Base-by-base conservation (phyloP, 1,140 invertebrate species). In the Lycorma delicatula region DNA sequence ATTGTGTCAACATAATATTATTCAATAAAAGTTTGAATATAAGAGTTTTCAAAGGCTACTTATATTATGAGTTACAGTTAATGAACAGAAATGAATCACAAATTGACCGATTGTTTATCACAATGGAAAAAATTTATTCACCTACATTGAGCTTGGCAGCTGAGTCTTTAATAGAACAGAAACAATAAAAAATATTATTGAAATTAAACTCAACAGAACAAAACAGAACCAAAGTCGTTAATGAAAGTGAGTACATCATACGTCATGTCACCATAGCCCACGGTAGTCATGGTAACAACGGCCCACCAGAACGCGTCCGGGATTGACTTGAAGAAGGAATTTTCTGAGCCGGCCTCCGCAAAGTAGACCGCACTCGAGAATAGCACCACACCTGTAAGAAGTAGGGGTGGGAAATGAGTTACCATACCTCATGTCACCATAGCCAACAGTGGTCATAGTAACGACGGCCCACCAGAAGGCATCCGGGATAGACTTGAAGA, bases 231-330 rank as follows among this genome's bases (percentile, higher is more conserved):
- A 81, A 79, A 79, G 26, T 62, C 75, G 73, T 79, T 77, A 81
- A 77, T 79, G 75, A 81, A 79, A 79, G 69, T 80, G 79, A 81
- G 77, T 79, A 81, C 77, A 85, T 62, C 88, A 87, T 91, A 91
- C 89, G 89, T 93, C 94, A 98, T 98, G 81, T 99, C 97, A 81
- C 97, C 97, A 85, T 99, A 99, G 79, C 96, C 96, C 77, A 98
- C 95, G 77, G 95, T 98, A 62, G 86, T 91, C 86, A 91, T 91
- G 63, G 89, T 91, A 64, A 92, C 89, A 58, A 93, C 86, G 56
- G 86, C 89, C 91, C 93, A 97, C 93, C 93, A 96, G 79, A 96
- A 96, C 63, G 91, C 91, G 73, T 92, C 89, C 69, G 94, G 94
- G 77, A 97, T 97, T 74, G 90, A 94, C 75, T 91, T 94, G 82